Base-by-base conservation (phyloP, 2,888 invertebrate species). In the Tetheella fluctuosa region DNA sequence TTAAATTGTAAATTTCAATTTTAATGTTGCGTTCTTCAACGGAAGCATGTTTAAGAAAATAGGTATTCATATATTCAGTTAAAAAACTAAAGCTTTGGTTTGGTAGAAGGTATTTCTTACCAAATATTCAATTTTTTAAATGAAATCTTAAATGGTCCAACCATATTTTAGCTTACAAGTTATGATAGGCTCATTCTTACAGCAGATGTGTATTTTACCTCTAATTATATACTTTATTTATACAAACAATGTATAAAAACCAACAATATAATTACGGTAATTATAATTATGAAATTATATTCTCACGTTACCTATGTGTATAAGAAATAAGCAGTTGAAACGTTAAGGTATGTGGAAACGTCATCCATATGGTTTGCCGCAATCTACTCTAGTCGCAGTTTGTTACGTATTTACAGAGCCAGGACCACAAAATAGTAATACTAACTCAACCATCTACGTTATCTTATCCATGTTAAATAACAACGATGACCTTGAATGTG, bases 311-410 rank as follows among this genome's bases (percentile, higher is more conserved):
- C n/a, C n/a, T n/a, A n/a, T 2, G 15, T 15, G 3, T 17, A 17
- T 8, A 48, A 42, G 20, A 48, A 48, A 60, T 57, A 55, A 69
- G 60, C 57, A 59, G 60, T 54, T 59, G 61, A 69, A 67, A 70
- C 67, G 64, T 60, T 65, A 52, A 65, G 64, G 61, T 64, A 60
- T 67, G 57, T 63, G 63, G 64, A 64, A 66, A 65, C 71, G 64
- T 52, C 52, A 57, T 58, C 59, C 60, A 39, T 79, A 79, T 78
- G 79, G 62, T 39, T 59, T 59, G 58, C 71, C 68, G 70, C 74
- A 73, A 82, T 84, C 79, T 73, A 75, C 70, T 71, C 77, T 81
- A 77, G 80, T 80, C 76, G 67, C 69, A 60, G 62, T 64, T 68
- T 71, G 74, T 79, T 76, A 75, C 70, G 71, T 77, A 73, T 71